These are phyloP conservation scores for Entosphenus tridentatus DNA, from an alignment of 2,113 vertebrate species.

Conservation along the genomic window DNA sequence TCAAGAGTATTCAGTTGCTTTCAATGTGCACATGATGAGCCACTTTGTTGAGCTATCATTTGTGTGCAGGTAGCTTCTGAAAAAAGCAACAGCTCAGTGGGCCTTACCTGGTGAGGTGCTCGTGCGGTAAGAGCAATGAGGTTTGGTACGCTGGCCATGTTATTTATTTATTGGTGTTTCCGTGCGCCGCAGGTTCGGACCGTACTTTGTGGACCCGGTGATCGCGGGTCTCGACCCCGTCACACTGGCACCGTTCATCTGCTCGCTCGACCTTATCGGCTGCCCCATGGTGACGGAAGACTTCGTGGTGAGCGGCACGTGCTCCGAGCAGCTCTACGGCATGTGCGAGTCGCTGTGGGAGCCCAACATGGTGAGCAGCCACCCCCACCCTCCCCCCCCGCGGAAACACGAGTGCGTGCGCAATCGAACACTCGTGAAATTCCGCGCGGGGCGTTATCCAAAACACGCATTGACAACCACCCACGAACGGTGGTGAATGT, in stretches of 20 bases:
- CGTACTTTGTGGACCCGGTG: slow-evolving; percentile 82
- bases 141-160: no score
- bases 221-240: slow-evolving; percentile 70
- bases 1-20: no score
- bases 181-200: slow-evolving; percentile 43
- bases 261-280: slow-evolving; percentile 76
- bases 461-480: neutral
- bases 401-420: neutral
- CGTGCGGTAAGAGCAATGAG: no score
- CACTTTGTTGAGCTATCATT: no score
- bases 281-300: slow-evolving; percentile 90
- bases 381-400: neutral
- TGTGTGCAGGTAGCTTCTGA: no score
- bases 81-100: no score
- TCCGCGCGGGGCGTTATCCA: neutral
- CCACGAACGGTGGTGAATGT: neutral
- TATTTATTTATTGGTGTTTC: neutral
- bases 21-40: no score
- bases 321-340: slow-evolving; percentile 87
- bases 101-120: no score
- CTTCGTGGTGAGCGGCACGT: slow-evolving; percentile 86
- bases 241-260: slow-evolving; percentile 69
- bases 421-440: neutral
- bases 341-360: slow-evolving; percentile 96
- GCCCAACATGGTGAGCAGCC: slow-evolving; percentile 55